Base-by-base conservation (phyloP, 1,140 invertebrate genomes). In the Lasaia peninsularis region DNA sequence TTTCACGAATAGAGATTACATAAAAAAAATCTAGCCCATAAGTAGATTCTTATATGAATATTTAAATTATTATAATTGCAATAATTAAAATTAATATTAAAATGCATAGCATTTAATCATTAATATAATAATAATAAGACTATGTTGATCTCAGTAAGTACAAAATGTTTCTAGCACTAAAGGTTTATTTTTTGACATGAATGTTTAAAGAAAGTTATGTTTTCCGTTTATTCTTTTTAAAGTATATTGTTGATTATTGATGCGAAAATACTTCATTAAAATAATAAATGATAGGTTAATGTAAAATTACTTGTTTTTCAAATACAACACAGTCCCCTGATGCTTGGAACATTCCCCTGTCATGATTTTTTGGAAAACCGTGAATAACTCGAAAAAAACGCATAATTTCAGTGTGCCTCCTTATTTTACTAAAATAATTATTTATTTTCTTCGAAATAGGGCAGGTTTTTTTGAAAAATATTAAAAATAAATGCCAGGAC, bases 391-490 rank as follows among this genome's bases (percentile, higher is more conserved):
- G 56, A 12, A 62, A 62, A 62, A 58, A 14, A 37, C 35, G 14
- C 14, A 14, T 37, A 50, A 54, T 20, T 58, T 54, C 37, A 62
- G 51, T 50, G 37, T 35, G 60, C n/a, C 50, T 32, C 35, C 54
- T 56, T 52, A 57, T 56, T 14, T 57, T 31, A 57, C 35, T 62
- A 57, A 57, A 48, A 53, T 48, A 62, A 49, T 34, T 57, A 14
- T 57, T 57, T 52, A 62, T 40, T 56, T 62, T 62, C 54, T 57
- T 57, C 24, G 12, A 57, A 62, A 62, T 62, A 56, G 49, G 12
- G 57, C 54, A 53, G 14, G 0, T 1, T 48, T 52, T 62, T 33
- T 48, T 62, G 54, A 24, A 21, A 62, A 62, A 62, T 52, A 9
- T 56, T 31, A 44, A 62, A 51, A 61, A 62, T 51, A 62, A 48